Evolutionary conservation across 2,888 invertebrate species (phyloP).

Genomic region (Colletes collaris): DNA sequence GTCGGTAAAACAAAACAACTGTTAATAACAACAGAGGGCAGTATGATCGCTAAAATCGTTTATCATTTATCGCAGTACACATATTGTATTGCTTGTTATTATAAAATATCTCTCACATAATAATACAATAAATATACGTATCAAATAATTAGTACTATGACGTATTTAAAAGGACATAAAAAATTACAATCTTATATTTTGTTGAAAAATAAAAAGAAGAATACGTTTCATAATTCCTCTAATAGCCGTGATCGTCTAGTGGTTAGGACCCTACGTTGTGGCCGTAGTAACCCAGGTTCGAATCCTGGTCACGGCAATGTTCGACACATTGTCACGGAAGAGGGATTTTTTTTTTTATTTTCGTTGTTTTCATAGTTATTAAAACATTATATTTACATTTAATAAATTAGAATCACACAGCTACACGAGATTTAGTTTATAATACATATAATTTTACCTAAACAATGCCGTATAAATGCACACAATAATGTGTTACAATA

Average conservation of each 20-base stretch:
- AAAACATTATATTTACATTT: too few relatives aligned
- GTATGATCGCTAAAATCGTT: neutral
- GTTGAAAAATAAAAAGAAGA: fast-evolving
- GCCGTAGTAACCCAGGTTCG: constrained; percentile 83
- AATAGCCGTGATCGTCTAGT: constrained; percentile 81
- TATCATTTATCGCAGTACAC: neutral
- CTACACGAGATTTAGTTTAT: too few relatives aligned
- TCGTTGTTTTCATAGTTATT: too few relatives aligned
- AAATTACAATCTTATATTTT: fast-evolving
- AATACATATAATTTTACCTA: too few relatives aligned
- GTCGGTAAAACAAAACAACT: constrained; percentile 6
- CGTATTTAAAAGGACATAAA: neutral
- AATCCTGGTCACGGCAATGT: constrained; percentile 83
- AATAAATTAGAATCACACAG: too few relatives aligned
- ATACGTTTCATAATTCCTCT: constrained; percentile 13
- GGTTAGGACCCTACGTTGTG: constrained; percentile 83
- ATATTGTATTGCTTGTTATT: neutral
- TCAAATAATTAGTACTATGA: neutral
- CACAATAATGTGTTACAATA: too few relatives aligned
- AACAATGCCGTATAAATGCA: too few relatives aligned
- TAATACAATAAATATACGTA: neutral
- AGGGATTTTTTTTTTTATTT: constrained; percentile 60
- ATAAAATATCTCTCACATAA: neutral
- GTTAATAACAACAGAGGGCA: constrained; percentile 9
- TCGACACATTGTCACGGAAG: constrained; percentile 69